Percentiles rank a stretch among this genome's conserved stretches.
Conservation (phyloP, 2,888 invertebrate genomes). For the Autographa pulchrina region DNA sequence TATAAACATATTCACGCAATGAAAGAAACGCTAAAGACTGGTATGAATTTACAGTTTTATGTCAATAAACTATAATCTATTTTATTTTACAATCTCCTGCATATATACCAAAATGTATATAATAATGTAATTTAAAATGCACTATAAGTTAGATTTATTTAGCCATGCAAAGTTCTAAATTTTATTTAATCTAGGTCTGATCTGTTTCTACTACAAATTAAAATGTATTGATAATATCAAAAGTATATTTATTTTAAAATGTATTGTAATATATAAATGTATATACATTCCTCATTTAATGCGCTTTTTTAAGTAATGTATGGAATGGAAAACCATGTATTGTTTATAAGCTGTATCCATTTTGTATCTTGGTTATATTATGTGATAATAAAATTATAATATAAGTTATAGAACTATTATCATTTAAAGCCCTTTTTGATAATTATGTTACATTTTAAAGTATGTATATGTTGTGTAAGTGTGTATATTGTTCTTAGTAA, state of each 20-base stretch:
- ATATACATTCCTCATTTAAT: slow-evolving; percentile 33
- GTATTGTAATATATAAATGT: slow-evolving; percentile 16
- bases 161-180: neutral
- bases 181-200: slow-evolving; percentile 34
- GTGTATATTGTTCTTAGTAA: too few species aligned
- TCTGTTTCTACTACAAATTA: slow-evolving; percentile 18
- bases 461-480: too few species aligned
- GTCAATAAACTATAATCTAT: neutral
- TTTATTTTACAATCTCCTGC: neutral
- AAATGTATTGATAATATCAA: slow-evolving; percentile 13
- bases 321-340: slow-evolving; percentile 30
- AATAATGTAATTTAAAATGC: neutral
- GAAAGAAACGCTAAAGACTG: slow-evolving; percentile 40
- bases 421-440: too few species aligned
- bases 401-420: slow-evolving; percentile 23
- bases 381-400: slow-evolving; percentile 58
- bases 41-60: slow-evolving; percentile 16
- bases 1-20: slow-evolving; percentile 12
- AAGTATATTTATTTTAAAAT: slow-evolving; percentile 22
- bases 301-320: slow-evolving; percentile 12
- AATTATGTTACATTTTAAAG: too few species aligned
- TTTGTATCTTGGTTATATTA: slow-evolving; percentile 53
- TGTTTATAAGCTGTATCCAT: slow-evolving; percentile 50
- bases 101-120: slow-evolving; percentile 7
- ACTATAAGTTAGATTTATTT: neutral